Evolutionary conservation across 2,888 invertebrate genomes (phyloP).

Genomic region (Bedellia somnulentella): DNA sequence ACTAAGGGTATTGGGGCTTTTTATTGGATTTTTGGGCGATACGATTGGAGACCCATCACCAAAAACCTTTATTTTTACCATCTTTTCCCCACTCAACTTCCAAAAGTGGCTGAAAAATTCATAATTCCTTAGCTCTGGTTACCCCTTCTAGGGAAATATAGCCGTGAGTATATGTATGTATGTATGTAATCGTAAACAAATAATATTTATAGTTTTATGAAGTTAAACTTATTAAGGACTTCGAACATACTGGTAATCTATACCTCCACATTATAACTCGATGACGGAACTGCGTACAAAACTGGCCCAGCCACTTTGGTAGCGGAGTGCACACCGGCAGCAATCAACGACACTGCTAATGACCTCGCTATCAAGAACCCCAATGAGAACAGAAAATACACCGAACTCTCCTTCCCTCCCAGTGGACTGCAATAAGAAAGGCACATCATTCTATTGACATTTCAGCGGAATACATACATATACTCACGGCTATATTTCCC

Average conservation of each 20-base stretch:
- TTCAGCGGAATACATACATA: too few species aligned
- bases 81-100: too few species aligned
- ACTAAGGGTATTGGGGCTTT: too few species aligned
- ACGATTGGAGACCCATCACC: too few species aligned
- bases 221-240: background rate
- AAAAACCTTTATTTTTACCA: too few species aligned
- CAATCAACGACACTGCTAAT: slow-evolving; percentile 57
- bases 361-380: slow-evolving; percentile 57
- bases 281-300: slow-evolving; percentile 58
- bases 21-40: too few species aligned
- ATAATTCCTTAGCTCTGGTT: too few species aligned
- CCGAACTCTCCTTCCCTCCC: slow-evolving; percentile 10
- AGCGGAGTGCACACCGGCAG: slow-evolving; percentile 52
- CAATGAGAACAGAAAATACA: slow-evolving; percentile 63
- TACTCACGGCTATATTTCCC: too few species aligned
- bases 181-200: background rate
- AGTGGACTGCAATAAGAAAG: background rate
- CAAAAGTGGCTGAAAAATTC: too few species aligned
- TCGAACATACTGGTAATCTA: too few species aligned
- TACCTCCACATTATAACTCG: slow-evolving; percentile 60
- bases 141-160: too few species aligned
- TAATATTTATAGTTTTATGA: background rate
- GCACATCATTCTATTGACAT: background rate
- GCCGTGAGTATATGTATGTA: too few species aligned
- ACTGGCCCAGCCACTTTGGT: slow-evolving; percentile 42